Conservation (phyloP, 2,113 vertebrate species). For the Zosterops borbonicus region DNA sequence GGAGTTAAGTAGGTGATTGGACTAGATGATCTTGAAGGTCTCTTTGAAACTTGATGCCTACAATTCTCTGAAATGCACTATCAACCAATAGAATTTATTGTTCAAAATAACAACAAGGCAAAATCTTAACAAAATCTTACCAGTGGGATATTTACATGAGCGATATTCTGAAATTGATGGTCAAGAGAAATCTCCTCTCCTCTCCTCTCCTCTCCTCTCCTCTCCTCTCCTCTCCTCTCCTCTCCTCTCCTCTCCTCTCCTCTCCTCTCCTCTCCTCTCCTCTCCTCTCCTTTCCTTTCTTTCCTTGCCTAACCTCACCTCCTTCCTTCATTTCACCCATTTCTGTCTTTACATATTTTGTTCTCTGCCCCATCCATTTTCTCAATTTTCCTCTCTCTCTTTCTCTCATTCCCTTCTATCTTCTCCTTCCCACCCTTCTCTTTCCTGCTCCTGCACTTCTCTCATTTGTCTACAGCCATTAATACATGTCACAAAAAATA, state of each 20-base stretch:
- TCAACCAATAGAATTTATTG: background rate
- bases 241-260: too few species aligned
- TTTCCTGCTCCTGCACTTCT: background rate
- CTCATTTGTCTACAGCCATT: background rate
- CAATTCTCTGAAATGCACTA: background rate
- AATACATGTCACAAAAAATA: background rate
- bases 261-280: too few species aligned
- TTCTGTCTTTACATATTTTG: background rate
- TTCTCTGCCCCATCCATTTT: background rate
- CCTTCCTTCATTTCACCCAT: background rate
- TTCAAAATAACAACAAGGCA: background rate
- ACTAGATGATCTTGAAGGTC: background rate
- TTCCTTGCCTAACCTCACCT: background rate
- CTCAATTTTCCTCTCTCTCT: background rate
- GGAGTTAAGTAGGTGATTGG: background rate
- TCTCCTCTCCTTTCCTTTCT: background rate
- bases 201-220: too few species aligned
- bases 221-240: too few species aligned
- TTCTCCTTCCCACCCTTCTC: background rate
- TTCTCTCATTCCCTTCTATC: background rate
- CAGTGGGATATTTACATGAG: background rate
- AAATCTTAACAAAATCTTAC: background rate
- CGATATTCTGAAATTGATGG: background rate
- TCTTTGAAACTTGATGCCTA: background rate
- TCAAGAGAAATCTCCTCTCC: background rate